phyloP scores from a whole-genome alignment of 2,888 invertebrate species.

The Caenorhabditis doughertyi region DNA sequence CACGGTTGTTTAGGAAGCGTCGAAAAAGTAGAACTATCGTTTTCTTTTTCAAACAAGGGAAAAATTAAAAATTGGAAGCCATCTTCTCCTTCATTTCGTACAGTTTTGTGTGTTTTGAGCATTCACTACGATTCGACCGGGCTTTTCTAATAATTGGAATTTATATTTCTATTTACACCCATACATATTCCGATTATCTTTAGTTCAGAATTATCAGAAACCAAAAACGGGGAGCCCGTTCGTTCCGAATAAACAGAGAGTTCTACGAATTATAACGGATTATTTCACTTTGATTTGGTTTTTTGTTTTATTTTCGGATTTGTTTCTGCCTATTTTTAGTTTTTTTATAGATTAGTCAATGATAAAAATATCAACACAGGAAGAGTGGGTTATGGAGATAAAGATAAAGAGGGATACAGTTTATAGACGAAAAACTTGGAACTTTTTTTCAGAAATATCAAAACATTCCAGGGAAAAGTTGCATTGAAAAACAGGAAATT shows the following conservation, averaged over 20 bases:
- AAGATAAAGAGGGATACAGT: no score
- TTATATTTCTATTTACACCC: slow-evolving; percentile 25
- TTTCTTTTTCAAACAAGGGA: no score
- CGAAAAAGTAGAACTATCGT: no score
- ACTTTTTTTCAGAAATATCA: no score
- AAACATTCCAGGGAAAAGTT: no score
- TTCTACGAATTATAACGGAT: slow-evolving; percentile 7
- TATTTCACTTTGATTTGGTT: slow-evolving; percentile 11
- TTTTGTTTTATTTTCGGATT: not conserved
- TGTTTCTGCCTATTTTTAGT: slow-evolving; percentile 16
- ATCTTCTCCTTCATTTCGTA: not conserved
- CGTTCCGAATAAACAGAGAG: slow-evolving; percentile 1
- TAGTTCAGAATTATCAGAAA: slow-evolving; percentile 23
- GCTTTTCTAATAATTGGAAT: not conserved
- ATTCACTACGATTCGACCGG: not conserved
- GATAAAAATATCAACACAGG: no score
- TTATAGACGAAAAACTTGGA: no score
- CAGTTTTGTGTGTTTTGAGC: slow-evolving; percentile 1
- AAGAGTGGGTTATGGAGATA: no score
- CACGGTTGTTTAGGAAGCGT: no score
- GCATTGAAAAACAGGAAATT: no score
- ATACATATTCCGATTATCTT: slow-evolving; percentile 17
- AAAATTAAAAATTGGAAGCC: no score
- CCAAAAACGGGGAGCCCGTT: not conserved
- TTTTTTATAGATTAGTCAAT: no score